A percentile compares a stretch with the other conserved stretches of the same genome.
phyloP scores from a whole-genome alignment of 2,888 invertebrate genomes.

The Hemicrepidius hirtus region DNA sequence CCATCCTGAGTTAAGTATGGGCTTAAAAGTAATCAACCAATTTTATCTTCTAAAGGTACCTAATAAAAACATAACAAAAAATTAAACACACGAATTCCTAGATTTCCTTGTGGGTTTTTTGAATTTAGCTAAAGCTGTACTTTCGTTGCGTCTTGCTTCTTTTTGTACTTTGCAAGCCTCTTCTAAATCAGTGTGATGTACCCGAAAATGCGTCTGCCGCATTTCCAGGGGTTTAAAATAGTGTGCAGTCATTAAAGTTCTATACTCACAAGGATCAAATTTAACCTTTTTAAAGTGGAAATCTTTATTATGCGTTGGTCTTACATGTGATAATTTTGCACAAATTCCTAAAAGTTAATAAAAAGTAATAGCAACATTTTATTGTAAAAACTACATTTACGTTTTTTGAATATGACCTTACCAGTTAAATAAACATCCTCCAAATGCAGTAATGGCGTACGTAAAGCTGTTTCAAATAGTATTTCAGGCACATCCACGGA shows the following conservation, averaged over 20 bases:
- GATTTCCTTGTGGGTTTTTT: slow-evolving; percentile 1
- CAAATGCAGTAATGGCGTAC: slow-evolving; percentile 82
- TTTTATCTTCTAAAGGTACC: no score
- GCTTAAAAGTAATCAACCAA: no score
- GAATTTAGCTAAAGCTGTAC: not conserved
- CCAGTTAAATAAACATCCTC: slow-evolving; percentile 88
- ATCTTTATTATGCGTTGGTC: slow-evolving; percentile 78
- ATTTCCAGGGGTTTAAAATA: slow-evolving; percentile 73
- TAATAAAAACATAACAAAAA: not conserved
- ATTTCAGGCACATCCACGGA: slow-evolving; percentile 79
- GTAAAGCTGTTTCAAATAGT: slow-evolving; percentile 80
- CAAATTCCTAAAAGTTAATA: slow-evolving; percentile 77
- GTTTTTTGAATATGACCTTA: slow-evolving; percentile 57
- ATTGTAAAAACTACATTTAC: no score
- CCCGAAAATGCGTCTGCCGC: slow-evolving; percentile 64
- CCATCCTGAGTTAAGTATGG: no score
- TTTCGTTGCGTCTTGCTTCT: slow-evolving; percentile 6
- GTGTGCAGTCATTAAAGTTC: slow-evolving; percentile 75
- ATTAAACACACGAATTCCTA: not conserved
- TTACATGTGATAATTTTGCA: slow-evolving; percentile 76
- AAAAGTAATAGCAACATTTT: slow-evolving; percentile 2
- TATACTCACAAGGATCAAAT: slow-evolving; percentile 73
- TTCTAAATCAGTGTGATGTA: slow-evolving; percentile 54
- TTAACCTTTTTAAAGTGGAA: slow-evolving; percentile 77
- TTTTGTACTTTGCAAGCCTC: slow-evolving; percentile 44